phyloP scores from a whole-genome alignment of 2,888 invertebrate species.

The Pocota personata region DNA sequence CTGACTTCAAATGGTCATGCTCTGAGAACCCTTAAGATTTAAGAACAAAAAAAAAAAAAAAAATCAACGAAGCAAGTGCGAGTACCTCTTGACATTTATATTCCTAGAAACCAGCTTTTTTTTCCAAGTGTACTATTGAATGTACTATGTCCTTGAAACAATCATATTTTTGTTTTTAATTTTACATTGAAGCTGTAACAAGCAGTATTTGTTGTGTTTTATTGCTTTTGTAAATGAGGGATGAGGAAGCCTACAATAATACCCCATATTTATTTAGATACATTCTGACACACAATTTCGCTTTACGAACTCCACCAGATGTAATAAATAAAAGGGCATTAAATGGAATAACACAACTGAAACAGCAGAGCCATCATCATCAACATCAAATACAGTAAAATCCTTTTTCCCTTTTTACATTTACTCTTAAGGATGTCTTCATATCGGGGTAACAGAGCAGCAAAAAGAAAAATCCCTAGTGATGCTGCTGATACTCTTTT shows the following conservation, averaged over 20 bases:
- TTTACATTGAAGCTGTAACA: not conserved
- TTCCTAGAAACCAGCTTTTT: not conserved
- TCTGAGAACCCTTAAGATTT: not conserved
- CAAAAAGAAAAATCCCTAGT: slow-evolving; percentile 39
- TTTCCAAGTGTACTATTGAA: not conserved
- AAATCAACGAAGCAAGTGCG: not conserved
- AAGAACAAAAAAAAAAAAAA: not conserved
- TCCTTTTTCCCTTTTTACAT: slow-evolving; percentile 59
- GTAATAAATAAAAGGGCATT: slow-evolving; percentile 66
- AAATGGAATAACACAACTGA: slow-evolving; percentile 61
- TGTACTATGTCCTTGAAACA: not conserved
- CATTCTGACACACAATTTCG: slow-evolving; percentile 49
- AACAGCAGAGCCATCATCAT: slow-evolving; percentile 57
- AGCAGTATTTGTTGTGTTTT: not conserved
- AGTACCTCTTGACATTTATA: slow-evolving; percentile 29
- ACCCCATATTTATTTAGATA: slow-evolving; percentile 13
- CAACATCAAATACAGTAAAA: slow-evolving; percentile 65
- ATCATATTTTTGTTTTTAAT: not conserved
- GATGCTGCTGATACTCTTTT: slow-evolving; percentile 54
- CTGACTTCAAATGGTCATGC: not conserved
- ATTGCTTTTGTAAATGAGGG: no score
- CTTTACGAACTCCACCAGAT: slow-evolving; percentile 58
- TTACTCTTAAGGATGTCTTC: slow-evolving; percentile 55
- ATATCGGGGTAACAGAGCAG: slow-evolving; percentile 21
- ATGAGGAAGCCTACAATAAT: slow-evolving; percentile 14